Evolutionary conservation across 2,797 vertebrate genomes (phyloP).

Genomic region (Borostomias antarcticus): DNA sequence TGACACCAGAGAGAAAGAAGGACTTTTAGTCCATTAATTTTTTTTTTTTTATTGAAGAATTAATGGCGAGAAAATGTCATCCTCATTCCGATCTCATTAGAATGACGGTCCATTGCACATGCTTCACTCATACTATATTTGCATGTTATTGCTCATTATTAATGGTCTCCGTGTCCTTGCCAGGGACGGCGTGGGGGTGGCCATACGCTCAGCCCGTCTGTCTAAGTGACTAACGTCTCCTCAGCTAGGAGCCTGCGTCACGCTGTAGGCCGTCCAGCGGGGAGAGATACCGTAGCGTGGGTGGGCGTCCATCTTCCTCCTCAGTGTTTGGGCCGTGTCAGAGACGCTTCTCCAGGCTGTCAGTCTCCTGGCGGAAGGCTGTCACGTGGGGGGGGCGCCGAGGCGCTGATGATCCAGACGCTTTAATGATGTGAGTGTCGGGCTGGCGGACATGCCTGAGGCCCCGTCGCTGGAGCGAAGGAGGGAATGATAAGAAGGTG

Average conservation of each 20-base stretch:
- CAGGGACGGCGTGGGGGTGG: too few relatives aligned
- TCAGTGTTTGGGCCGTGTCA: conserved; percentile 21
- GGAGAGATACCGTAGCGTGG: background rate
- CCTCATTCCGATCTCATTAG: conserved; percentile 18
- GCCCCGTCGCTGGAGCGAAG: conserved; percentile 18
- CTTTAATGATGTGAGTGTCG: conserved; percentile 45
- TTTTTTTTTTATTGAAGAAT: background rate
- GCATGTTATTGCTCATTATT: background rate
- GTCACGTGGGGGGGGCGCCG: background rate
- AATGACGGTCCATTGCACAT: background rate
- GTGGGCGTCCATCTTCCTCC: conserved; percentile 7
- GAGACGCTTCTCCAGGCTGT: conserved; percentile 25
- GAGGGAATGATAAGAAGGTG: conserved; percentile 23
- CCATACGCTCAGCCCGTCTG: conserved; percentile 25
- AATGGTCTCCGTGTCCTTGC: conserved; percentile 29
- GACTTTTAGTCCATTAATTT: too few relatives aligned
- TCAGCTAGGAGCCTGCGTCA: conserved; percentile 21
- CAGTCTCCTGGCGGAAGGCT: background rate
- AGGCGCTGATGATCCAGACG: background rate
- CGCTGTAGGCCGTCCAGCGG: background rate
- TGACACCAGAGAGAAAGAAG: too few relatives aligned
- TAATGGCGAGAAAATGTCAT: conserved; percentile 12
- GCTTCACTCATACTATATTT: conserved; percentile 5
- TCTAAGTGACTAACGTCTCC: conserved; percentile 41
- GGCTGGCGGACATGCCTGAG: conserved; percentile 15